Evolutionary conservation across 2,888 invertebrate species (phyloP).

Genomic region (Didymodactylos carnosus): DNA sequence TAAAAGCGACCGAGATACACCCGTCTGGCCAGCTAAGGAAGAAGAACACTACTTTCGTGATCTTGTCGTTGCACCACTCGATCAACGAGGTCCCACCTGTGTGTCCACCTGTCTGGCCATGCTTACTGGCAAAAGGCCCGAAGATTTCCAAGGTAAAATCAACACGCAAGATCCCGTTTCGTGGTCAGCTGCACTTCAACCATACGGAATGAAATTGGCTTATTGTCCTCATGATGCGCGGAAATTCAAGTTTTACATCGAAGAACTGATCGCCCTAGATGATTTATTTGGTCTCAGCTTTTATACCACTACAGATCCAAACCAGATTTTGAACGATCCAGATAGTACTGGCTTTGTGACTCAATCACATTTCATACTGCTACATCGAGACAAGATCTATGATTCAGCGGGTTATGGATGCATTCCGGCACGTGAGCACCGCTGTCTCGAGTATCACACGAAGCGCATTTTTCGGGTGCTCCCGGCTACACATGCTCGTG

Average conservation of each 20-base stretch:
- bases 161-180: not conserved
- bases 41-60: not conserved
- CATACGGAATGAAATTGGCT: not conserved
- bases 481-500: not conserved
- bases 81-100: not conserved
- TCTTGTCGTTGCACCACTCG: not conserved
- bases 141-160: not conserved
- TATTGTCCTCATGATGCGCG: not conserved
- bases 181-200: not conserved
- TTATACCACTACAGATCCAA: not conserved
- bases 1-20: not conserved
- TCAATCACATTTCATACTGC: not conserved
- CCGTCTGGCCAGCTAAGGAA: not conserved
- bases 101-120: not conserved
- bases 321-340: not conserved
- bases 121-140: not conserved
- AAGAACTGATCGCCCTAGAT: not conserved
- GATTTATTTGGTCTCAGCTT: not conserved
- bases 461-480: not conserved
- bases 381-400: not conserved
- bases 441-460: not conserved
- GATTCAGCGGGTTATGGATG: not conserved
- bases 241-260: not conserved
- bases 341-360: not conserved
- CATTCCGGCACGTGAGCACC: not conserved